A percentile compares a stretch with the other conserved stretches of the same genome.
phyloP scores from a whole-genome alignment of 2,113 vertebrate species.

The Psettodes erumei region DNA sequence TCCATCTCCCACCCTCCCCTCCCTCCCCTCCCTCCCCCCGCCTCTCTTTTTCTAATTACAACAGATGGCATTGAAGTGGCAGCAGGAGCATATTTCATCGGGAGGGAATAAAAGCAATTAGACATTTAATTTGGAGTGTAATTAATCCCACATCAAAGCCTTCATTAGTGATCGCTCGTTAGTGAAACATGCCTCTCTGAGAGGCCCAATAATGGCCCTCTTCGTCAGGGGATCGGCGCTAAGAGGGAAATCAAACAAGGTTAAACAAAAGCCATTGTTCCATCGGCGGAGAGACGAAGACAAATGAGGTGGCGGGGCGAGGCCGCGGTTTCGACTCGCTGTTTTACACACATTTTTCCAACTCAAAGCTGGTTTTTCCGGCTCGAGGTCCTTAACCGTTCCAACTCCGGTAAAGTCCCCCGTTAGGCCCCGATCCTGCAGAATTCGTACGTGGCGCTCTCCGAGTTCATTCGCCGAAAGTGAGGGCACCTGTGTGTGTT shows the following conservation, averaged over 20 bases:
- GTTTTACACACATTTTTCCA: constrained; percentile 72
- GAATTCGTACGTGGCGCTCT: constrained; percentile 44
- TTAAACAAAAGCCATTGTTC: constrained; percentile 84
- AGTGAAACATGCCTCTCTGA: constrained; percentile 81
- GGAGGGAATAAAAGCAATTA: constrained; percentile 84
- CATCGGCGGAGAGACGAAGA: constrained; percentile 75
- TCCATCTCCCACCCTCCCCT: constrained; percentile 47
- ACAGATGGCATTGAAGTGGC: constrained; percentile 82
- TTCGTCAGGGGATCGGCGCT: constrained; percentile 79
- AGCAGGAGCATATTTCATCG: constrained; percentile 82
- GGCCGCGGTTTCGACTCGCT: constrained; percentile 67
- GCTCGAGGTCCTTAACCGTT: constrained; percentile 75
- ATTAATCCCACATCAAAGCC: constrained; percentile 86
- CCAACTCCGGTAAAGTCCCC: constrained; percentile 60
- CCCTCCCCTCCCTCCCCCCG: constrained; percentile 26
- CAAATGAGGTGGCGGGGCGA: constrained; percentile 76
- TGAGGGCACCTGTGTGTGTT: constrained; percentile 20
- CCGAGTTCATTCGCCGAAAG: constrained; percentile 21
- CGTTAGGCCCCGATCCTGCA: constrained; percentile 44
- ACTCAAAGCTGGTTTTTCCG: constrained; percentile 68
- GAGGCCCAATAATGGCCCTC: constrained; percentile 77
- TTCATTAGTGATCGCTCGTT: constrained; percentile 83
- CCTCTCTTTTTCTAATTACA: constrained; percentile 81
- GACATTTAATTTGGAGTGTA: constrained; percentile 84
- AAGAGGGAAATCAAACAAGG: constrained; percentile 83